Evolutionary conservation across 2,888 invertebrate species (phyloP), one percentile per base, ranked within the genome.

Genomic region (Tetranychus truncatus): DNA sequence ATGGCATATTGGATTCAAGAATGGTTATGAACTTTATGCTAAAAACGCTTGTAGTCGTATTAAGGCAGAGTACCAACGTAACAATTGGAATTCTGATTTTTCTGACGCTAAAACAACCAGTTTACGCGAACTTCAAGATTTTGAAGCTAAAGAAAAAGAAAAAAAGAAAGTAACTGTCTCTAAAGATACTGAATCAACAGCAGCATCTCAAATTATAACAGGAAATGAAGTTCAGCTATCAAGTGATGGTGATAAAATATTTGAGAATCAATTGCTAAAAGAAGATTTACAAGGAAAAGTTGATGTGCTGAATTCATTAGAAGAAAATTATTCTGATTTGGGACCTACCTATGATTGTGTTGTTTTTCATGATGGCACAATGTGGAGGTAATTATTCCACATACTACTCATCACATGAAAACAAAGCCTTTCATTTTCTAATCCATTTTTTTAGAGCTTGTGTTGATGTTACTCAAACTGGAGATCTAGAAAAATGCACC

Each of bases 291-390:
- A 95, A 80, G 88, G 89, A 15, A 88, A 89, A 80, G 85, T 95
- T 74, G 96, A 97, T 80, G 86, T 90, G 76, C 85, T 97, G 76
- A 89, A 88, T 73, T 55, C 55, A 55, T 15, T 55, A 15, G 95
- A 97, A 78, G 96, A 95, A 82, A 91, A 93, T 81, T 93, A 89
- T 82, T 85, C 84, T 75, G 95, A 96, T 81, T 83, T 88, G 9
- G 96, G 95, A 21, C 92, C 92, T 1, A 88, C 91, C 6, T 94
- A 90, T 82, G 99, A 99, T 83, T 93, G 95, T 84, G 87, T 99
- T 74, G 87, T 96, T 45, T 97, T 92, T 83, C 87, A 93, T 81
- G 94, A 96, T 84, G 95, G 95, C 15, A 84, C 86, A 44, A 87
- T 89, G 46, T 97, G 95, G 95, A 88, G 88, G 91, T 88, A 80